Base-by-base conservation (phyloP, 2,888 invertebrate genomes). In the Isoperla grammatica region DNA sequence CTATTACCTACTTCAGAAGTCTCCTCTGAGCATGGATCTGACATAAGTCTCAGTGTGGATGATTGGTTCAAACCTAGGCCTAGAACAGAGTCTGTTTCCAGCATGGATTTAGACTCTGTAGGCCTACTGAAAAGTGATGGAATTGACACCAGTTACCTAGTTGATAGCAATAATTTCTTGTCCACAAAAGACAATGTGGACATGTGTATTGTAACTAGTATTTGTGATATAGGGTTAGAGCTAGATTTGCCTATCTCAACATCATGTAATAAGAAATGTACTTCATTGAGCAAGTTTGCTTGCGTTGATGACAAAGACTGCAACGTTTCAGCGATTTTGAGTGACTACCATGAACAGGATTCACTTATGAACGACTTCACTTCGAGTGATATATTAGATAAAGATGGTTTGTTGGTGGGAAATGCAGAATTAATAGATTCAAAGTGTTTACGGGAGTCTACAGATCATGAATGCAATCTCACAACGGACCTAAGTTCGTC, bases 21-120 rank as follows among this genome's bases (percentile, higher is more conserved):
- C 20, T 22, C 45, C 1, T 50, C 56, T 13, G 62, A 62, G 13
- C 43, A 57, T 46, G 45, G 23, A 11, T 49, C 20, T 57, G 57
- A 29, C 8, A 39, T n/a, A 11, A 19, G 35, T 20, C 9, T 58
- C 9, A 70, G 69, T 53, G 72, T 73, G 43, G 73, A 74, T 61
- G 71, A 72, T 66, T 74, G 74, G 74, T 65, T 74, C 42, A 72
- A 72, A 63, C 69, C 68, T 6, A 72, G 71, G 62, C 69, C 68
- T 6, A 67, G 71, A 11, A 69, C 69, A 4, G 72, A 72, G 23
- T 68, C 70, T 13, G 66, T 70, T 5, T 67, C 71, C 42, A 69
- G 65, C 57, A 69, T 71, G 60, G 71, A 72, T 40, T 66, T 72
- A 63, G 73, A 73, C 56, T 59, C 67, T 11, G 66, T 69, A 53